These are phyloP conservation scores for Antheraea yamamai DNA, from an alignment of 2,888 invertebrate genomes.

Conservation along the genomic window DNA sequence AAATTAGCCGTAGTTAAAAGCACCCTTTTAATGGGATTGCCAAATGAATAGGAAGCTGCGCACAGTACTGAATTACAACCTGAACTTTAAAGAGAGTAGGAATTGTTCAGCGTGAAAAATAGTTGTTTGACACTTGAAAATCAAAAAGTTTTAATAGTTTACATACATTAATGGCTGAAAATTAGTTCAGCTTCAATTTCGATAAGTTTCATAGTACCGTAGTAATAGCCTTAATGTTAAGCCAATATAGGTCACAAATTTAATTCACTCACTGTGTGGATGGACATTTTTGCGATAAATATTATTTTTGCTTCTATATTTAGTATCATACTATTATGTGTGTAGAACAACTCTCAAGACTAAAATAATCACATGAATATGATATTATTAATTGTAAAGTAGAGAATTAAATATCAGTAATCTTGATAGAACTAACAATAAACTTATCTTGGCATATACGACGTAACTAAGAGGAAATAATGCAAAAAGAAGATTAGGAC, in stretches of 20 bases:
- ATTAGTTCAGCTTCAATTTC: not conserved
- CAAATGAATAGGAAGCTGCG: slow-evolving; percentile 72
- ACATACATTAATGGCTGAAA: not conserved
- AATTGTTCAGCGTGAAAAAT: slow-evolving; percentile 4
- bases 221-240: no score
- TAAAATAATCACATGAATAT: no score
- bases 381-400: no score
- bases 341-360: no score
- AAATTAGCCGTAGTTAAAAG: slow-evolving; percentile 79
- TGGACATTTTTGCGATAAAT: not conserved
- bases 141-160: not conserved
- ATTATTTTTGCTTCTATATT: not conserved
- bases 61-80: slow-evolving; percentile 44
- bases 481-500: no score
- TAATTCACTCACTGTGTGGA: no score
- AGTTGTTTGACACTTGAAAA: not conserved
- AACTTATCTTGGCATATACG: no score
- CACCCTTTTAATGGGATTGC: slow-evolving; percentile 74
- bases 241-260: no score
- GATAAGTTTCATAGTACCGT: not conserved
- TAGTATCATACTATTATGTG: not conserved
- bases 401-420: no score
- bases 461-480: no score
- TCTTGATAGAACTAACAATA: no score
- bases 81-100: slow-evolving; percentile 37